These are phyloP conservation scores for Mystacornis crossleyi DNA, from an alignment of 2,113 vertebrate species.

Conservation along the genomic window DNA sequence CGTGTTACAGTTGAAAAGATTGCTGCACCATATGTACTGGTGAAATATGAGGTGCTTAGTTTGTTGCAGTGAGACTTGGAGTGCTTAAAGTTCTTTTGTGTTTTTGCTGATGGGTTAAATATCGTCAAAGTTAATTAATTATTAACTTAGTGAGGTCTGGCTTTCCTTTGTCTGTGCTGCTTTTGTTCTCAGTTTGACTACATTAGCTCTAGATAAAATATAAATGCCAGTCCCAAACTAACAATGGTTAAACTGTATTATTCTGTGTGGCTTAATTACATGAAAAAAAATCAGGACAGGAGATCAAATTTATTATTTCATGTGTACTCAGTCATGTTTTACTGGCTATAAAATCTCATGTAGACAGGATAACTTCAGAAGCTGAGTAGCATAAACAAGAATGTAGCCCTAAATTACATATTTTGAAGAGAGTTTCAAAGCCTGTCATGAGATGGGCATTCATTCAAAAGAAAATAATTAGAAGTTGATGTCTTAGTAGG, in stretches of 20 bases:
- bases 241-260: neutral
- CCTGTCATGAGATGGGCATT: neutral
- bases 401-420: neutral
- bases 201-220: neutral
- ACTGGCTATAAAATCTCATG: neutral
- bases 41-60: neutral
- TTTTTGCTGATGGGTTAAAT: constrained; percentile 21
- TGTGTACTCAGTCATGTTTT: neutral
- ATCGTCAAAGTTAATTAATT: constrained; percentile 22
- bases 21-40: neutral
- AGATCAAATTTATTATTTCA: neutral
- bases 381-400: neutral
- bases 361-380: neutral
- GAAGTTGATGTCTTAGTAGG: neutral
- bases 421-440: neutral
- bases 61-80: neutral
- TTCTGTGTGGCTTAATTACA: neutral
- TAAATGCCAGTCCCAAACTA: neutral
- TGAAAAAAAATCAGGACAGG: neutral
- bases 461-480: neutral
- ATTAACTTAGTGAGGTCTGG: neutral
- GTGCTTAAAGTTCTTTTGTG: neutral
- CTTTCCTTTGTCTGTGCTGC: neutral
- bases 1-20: neutral
- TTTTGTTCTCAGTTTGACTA: constrained; percentile 30